Evolutionary conservation across 2,888 invertebrate species (phyloP), one percentile per base, ranked within the genome.

Genomic region (Meteorus cinctellus): DNA sequence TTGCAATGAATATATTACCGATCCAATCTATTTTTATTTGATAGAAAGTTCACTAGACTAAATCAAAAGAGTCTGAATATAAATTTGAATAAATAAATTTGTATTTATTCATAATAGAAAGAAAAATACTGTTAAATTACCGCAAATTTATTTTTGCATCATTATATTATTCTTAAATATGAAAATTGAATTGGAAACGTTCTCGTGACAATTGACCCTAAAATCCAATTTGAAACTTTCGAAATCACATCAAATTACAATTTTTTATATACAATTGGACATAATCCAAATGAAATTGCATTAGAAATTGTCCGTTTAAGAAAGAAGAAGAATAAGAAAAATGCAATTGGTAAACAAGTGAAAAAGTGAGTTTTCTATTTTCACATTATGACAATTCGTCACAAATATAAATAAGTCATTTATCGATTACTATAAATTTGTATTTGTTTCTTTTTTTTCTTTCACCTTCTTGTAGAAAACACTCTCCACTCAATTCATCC

Each of bases 251-350:
- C 4, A 14, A 62, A 55, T 19, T 5, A 19, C 19, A n/a, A 48
- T 5, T 6, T 19, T 19, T n/a, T 55, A 55, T 55, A 55, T 19
- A 55, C 8, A 48, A 48, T 55, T 55, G 55, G n/a, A 55, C 19
- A 16, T 4, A 62, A 29, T 31, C 31, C 62, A 62, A 16, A 62
- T 29, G 62, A 62, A 62, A 62, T 62, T 31, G n/a, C 16, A 31
- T 29, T 31, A 41, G 41, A 65, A 65, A 65, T 19, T 65, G 36
- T 65, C 2, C 36, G 12, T 36, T 41, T 63, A 4, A 4, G n/a
- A 12, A 36, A 36, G 4, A 8, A 55, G 19, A 8, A 19, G 19
- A 19, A 1, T 1, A 8, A 55, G 4, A 19, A 55, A 63, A 31
- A 34, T 62, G 14, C 10, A 62, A 31, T 27, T 62, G 29, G n/a